phyloP scores from a whole-genome alignment of 2,797 vertebrate genomes.

The Novumbra hubbsi region DNA sequence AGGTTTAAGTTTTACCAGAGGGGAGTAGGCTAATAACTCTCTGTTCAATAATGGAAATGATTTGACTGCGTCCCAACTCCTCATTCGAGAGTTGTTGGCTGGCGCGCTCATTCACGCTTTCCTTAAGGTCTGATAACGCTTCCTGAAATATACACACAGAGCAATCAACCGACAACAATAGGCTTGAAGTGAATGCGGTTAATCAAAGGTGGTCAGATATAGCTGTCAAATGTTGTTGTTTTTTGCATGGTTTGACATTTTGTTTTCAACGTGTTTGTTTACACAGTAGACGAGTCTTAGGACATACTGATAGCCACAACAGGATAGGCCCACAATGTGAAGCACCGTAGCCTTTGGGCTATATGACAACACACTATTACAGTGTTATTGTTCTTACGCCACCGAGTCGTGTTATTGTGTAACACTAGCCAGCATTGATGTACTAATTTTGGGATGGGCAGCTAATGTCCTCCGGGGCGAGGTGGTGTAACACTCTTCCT shows the following conservation, averaged over 20 bases:
- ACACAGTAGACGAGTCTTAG: neutral
- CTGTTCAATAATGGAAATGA: constrained; percentile 88
- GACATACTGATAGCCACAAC: constrained; percentile 18
- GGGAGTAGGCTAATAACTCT: constrained; percentile 85
- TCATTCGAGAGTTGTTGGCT: constrained; percentile 78
- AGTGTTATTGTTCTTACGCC: neutral
- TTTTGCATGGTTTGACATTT: constrained; percentile 35
- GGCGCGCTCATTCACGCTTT: constrained; percentile 73
- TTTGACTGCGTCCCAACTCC: constrained; percentile 85
- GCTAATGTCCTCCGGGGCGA: too few relatives aligned
- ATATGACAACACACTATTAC: neutral
- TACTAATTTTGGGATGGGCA: neutral
- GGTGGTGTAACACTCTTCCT: too few relatives aligned
- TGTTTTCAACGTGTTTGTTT: constrained; percentile 35
- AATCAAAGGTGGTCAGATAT: constrained; percentile 20
- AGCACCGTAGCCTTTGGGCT: neutral
- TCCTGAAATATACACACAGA: constrained; percentile 67
- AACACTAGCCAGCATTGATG: neutral
- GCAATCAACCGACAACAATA: constrained; percentile 76
- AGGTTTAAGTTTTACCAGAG: constrained; percentile 74
- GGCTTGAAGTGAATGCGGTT: constrained; percentile 44
- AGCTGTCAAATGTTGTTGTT: constrained; percentile 42
- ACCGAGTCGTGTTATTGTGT: neutral
- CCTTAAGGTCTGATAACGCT: constrained; percentile 58
- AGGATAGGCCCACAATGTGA: neutral